Base-by-base conservation (phyloP, 2,888 invertebrate genomes). In the Rutpela maculata region DNA sequence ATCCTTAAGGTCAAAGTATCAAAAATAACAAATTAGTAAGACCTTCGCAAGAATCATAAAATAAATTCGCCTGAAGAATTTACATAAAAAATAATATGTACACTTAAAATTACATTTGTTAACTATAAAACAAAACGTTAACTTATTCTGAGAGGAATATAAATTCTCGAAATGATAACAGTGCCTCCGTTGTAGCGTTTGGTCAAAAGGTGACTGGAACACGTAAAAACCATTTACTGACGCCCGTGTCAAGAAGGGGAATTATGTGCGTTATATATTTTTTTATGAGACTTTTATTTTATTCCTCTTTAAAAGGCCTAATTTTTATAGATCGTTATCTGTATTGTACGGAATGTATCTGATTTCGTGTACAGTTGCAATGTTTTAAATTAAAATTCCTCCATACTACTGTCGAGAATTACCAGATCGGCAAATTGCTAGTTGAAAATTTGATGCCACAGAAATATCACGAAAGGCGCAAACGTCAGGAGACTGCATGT, bases 151-250 rank as follows among this genome's bases (percentile, higher is more conserved):
- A 43, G 43, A 43, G 43, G 15, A 11, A 43, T 43, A 50, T 50
- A n/a, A 15, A 50, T 50, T n/a, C n/a, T 0, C n/a, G n/a, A 50
- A n/a, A 50, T 50, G 7, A 60, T 31, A 22, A 22, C 59, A 59
- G 15, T 31, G n/a, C 22, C n/a, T 17, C 26, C 15, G 65, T 38
- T 55, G 56, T 18, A 56, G 19, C 26, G 56, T 22, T 56, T 68
- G 56, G 56, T 22, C 56, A 56, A 56, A 56, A 35, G 68, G 11
- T n/a, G 17, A 17, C 56, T 11, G 55, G 57, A 68, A 56, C 68
- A 68, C 68, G 68, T 68, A 68, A 68, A 68, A 17, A 31, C 68
- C 56, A 68, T 68, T 56, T 56, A 60, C 22, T 26, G 50, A 50
- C n/a, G 50, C 50, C 2, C n/a, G 5, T 50, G 50, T 31, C 60